Conservation (phyloP, 2,888 invertebrate species). For the Tenodera sinensis region DNA sequence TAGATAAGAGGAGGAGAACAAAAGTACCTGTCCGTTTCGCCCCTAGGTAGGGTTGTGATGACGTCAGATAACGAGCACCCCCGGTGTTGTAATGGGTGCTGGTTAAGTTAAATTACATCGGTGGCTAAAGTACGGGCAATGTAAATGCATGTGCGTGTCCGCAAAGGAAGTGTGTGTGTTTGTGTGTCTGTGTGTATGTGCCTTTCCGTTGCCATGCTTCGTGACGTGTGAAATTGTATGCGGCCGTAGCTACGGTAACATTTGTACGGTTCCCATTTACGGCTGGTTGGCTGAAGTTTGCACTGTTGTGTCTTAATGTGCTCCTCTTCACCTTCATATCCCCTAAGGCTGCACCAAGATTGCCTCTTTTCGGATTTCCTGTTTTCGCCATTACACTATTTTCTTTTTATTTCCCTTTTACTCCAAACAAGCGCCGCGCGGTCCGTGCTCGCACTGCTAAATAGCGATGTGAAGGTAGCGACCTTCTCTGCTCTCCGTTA, state of each 20-base stretch:
- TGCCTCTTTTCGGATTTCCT: too few species aligned
- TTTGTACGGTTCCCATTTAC: background rate
- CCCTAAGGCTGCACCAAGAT: too few species aligned
- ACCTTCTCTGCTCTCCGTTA: too few species aligned
- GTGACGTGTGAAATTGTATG: slow-evolving; percentile 22
- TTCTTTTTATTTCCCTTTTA: too few species aligned
- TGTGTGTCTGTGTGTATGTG: background rate
- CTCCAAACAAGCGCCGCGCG: too few species aligned
- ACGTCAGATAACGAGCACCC: background rate
- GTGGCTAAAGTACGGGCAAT: background rate
- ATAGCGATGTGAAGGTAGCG: too few species aligned
- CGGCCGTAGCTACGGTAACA: background rate
- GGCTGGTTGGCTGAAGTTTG: background rate
- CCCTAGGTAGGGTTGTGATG: background rate
- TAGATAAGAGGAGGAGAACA: background rate
- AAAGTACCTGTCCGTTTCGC: background rate
- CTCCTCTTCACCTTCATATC: too few species aligned
- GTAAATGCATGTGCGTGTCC: background rate
- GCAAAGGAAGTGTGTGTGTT: background rate
- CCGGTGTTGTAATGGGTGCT: background rate
- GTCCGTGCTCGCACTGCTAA: too few species aligned
- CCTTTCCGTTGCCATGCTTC: background rate
- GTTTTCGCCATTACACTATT: too few species aligned
- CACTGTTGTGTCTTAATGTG: background rate
- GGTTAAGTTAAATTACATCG: background rate